Evolutionary conservation across 2,113 vertebrate species (phyloP), one percentile per base, ranked within the genome.

Genomic region (Castor canadensis): DNA sequence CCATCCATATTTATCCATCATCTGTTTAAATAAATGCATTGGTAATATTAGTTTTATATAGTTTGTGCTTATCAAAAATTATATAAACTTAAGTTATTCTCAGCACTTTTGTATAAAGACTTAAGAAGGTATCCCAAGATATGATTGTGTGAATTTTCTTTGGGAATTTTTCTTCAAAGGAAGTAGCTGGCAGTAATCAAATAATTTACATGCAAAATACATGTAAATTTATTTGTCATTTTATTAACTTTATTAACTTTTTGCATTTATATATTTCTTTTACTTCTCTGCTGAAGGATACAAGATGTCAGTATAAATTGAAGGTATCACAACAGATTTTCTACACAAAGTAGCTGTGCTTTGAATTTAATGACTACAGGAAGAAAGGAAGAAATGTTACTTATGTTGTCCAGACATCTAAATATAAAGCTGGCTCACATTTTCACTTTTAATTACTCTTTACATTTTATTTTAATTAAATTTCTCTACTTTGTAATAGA

Each of bases 281-380:
- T 80, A 30, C 30, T 83, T 54, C n/a, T 93, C 35, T 94, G 49
- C 20, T 87, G 73, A 77, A 66, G 38, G 24, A 66, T 56, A 73
- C 9, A 80, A 9, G 79, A 82, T 86, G 45, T 81, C 45, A 89
- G n/a, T 54, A 82, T 84, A 91, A 89, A 6, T 26, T 60, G 58
- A 60, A 26, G 58, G 22, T 60, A 60, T 96, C 38, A 90, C 30
- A 66, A 69, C 28, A 75, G 66, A 85, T 80, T 95, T 97, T 94
- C 76, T 84, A 82, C 56, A 28, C 52, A 87, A 96, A 95, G 75
- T 80, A 94, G 1, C 20, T 93, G 43, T 77, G 45, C 54, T 91
- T 96, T 87, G 79, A 90, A 81, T 96, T 93, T 93, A 96, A 90
- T 89, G 3, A 87, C 24, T 96, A 35, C 22, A 89, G 52, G 91